A percentile compares a stretch with the other conserved stretches of the same genome.
These are phyloP conservation scores for Melanotaenia parkinsoni DNA, from an alignment of 2,797 vertebrate genomes.

Conservation along the genomic window DNA sequence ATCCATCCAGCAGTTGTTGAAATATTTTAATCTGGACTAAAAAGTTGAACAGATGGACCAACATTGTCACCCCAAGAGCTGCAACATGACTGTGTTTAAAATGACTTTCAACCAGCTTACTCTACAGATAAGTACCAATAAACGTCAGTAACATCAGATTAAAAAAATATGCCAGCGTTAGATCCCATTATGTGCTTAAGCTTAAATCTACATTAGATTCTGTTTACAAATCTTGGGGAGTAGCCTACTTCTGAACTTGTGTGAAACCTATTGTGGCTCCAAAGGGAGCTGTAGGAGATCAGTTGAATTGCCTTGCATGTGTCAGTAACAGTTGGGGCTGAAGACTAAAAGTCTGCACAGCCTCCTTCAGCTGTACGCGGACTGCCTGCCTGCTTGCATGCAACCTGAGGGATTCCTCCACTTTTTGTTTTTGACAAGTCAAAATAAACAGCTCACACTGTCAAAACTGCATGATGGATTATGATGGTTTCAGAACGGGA, in stretches of 20 bases:
- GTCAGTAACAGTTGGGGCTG: neutral
- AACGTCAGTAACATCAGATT: conserved; percentile 37
- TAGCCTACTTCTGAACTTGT: neutral
- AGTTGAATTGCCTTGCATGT: neutral
- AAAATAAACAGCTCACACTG: neutral
- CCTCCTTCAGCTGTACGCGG: too few relatives aligned
- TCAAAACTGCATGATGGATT: neutral
- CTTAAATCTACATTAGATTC: neutral
- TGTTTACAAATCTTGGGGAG: neutral
- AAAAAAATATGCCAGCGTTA: conserved; percentile 24
- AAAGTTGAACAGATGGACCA: conserved; percentile 57
- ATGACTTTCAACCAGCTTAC: conserved; percentile 37
- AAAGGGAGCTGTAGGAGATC: neutral
- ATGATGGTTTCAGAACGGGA: neutral
- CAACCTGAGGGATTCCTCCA: neutral
- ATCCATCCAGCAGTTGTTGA: conserved; percentile 43
- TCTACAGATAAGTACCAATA: conserved; percentile 33
- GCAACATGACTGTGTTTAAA: conserved; percentile 22
- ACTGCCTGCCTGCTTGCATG: neutral
- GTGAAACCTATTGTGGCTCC: neutral
- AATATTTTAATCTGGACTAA: conserved; percentile 53
- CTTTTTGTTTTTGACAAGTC: neutral
- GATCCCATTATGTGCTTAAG: conserved; percentile 34
- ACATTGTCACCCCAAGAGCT: conserved; percentile 14
- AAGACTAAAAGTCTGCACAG: neutral